A percentile compares a stretch with the other conserved stretches of the same genome.
Conservation (phyloP, 2,888 invertebrate genomes). For the Luperina testacea region DNA sequence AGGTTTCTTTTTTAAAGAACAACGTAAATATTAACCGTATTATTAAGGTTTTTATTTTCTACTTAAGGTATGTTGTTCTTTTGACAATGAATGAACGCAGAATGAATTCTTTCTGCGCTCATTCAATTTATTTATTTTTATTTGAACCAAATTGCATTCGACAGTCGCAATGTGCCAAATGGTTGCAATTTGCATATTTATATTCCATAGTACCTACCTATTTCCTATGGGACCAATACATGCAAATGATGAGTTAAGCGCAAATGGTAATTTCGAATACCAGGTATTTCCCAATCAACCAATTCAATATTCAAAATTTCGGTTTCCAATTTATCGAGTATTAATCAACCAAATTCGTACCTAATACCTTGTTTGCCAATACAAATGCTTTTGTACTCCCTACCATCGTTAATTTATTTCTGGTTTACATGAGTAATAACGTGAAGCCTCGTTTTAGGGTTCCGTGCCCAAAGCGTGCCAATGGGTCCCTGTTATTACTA, state of each 20-base stretch:
- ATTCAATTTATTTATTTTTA: background rate
- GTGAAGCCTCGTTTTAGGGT: background rate
- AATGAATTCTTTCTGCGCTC: too few relatives aligned
- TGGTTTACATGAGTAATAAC: background rate
- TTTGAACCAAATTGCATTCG: background rate
- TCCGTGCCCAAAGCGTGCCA: background rate
- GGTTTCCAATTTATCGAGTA: background rate
- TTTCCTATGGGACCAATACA: background rate
- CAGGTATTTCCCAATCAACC: background rate
- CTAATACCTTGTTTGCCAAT: background rate
- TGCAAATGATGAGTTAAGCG: background rate
- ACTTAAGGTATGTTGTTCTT: background rate
- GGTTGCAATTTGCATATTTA: conserved; percentile 1
- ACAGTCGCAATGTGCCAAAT: background rate
- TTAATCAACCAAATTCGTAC: conserved; percentile 9
- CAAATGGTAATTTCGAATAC: conserved; percentile 1
- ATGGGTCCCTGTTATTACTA: background rate
- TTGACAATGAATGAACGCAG: background rate
- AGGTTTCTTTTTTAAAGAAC: too few relatives aligned
- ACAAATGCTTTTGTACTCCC: conserved; percentile 13
- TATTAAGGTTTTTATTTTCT: too few relatives aligned
- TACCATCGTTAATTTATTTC: conserved; percentile 6
- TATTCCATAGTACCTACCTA: background rate
- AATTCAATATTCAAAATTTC: conserved; percentile 13
- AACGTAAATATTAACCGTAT: too few relatives aligned